Evolutionary conservation across 2,888 invertebrate species (phyloP), one percentile per base, ranked within the genome.

Genomic region (Apamea sordens): DNA sequence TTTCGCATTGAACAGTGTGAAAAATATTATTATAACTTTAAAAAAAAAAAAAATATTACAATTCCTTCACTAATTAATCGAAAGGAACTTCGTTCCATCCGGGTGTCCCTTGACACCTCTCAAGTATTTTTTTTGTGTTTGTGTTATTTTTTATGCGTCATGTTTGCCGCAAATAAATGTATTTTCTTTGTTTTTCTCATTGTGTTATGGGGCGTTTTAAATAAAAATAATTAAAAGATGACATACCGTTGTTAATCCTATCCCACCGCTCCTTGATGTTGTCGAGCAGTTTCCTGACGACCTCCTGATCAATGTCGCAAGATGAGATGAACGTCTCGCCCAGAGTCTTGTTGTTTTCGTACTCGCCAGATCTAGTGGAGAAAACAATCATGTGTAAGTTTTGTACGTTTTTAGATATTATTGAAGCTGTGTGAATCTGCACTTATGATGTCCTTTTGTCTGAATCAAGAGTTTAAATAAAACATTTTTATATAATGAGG

Each of bases 221-320:
- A 67, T 36, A 5, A 41, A 32, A 32, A 32, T 0, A 41, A n/a
- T n/a, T 68, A 24, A 11, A 76, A 28, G 2, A 10, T 2, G 11
- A 89, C 91, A 72, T 76, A 97, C 98, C 98, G 91, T 98, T 98
- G 94, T 99, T 99, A 15, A 99, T 97, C 90, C 98, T 98, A 91
- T 99, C 99, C 99, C 99, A 99, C 88, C 99, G 97, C 86, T 98
- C 98, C 94, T 98, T 99, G 94, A 99, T 97, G 88, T 97, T 97
- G 87, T 98, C 97, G 8, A 99, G 96, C 92, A 99, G 98, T 64
- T 98, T 98, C 92, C 98, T 98, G 1, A 99, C 98, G 3, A 98
- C 97, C 71, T 99, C 99, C 92, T 99, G 99, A 92, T 99, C 99
- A 73, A 98, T 98, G 92, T 99, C 99, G 89, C 99, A 99, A 70